phyloP scores from a whole-genome alignment of 2,797 vertebrate genomes.

The Nannoperca obscura region DNA sequence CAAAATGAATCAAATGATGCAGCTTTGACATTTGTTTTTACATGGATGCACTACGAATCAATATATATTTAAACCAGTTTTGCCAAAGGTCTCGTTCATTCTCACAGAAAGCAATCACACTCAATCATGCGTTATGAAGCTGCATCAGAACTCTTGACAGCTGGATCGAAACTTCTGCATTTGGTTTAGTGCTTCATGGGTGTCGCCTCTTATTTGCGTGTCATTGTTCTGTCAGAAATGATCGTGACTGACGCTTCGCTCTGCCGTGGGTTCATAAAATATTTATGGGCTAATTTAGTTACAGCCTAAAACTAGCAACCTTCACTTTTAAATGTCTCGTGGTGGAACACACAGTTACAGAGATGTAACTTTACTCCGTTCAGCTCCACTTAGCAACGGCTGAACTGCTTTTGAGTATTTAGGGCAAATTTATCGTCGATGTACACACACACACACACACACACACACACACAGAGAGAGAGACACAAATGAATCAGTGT shows the following conservation, averaged over 20 bases:
- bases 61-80: background rate
- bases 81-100: background rate
- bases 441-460: constrained; percentile 1
- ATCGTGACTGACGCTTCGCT: background rate
- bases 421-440: constrained; percentile 8
- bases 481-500: constrained; percentile 50
- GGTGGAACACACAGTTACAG: background rate
- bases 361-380: background rate
- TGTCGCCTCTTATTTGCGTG: too few relatives aligned
- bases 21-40: background rate
- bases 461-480: constrained; percentile 2
- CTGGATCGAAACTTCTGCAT: background rate
- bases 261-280: background rate
- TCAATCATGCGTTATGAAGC: background rate
- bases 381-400: constrained; percentile 16
- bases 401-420: constrained; percentile 16
- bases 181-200: background rate
- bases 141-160: background rate
- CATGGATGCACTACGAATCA: background rate
- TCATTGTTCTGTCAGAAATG: background rate
- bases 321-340: background rate
- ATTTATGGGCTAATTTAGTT: background rate
- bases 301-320: background rate
- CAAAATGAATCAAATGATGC: background rate
- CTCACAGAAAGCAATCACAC: background rate